Evolutionary conservation across 1,140 invertebrate genomes (phyloP).

Genomic region (Rhyacophila brunnea): DNA sequence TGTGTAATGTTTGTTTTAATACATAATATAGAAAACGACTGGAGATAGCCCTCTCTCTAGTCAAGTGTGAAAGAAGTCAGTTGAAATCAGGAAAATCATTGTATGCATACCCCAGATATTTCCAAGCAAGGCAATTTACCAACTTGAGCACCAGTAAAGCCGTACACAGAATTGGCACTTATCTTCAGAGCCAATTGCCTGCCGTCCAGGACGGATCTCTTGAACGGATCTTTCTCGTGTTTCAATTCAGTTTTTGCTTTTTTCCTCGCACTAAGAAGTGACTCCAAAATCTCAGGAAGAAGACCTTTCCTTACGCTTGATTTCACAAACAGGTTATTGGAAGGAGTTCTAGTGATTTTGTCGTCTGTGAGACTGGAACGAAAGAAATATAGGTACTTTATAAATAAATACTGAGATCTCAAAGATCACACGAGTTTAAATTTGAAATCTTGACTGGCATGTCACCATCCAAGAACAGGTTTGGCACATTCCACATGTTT

Average conservation of each 20-base stretch:
- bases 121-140: conserved; percentile 98
- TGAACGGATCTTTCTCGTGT: conserved; percentile 92
- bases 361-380: conserved; percentile 58
- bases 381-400: too few species aligned
- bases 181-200: conserved; percentile 97
- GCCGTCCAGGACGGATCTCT: conserved; percentile 92
- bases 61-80: too few species aligned
- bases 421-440: too few species aligned
- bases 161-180: conserved; percentile 99
- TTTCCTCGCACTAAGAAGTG: conserved; percentile 88
- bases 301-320: conserved; percentile 79
- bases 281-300: conserved; percentile 95
- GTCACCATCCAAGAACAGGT: too few species aligned
- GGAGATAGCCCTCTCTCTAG: too few species aligned
- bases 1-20: too few species aligned
- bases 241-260: conserved; percentile 88
- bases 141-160: conserved; percentile 98
- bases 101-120: conserved; percentile 74
- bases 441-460: too few species aligned
- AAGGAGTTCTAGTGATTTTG: conserved; percentile 87
- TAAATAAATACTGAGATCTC: too few species aligned
- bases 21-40: too few species aligned
- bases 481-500: too few species aligned
- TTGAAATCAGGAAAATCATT: too few species aligned
- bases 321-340: conserved; percentile 92